Base-by-base conservation (phyloP, 2,797 vertebrate species). In the Spondyliosoma cantharus region DNA sequence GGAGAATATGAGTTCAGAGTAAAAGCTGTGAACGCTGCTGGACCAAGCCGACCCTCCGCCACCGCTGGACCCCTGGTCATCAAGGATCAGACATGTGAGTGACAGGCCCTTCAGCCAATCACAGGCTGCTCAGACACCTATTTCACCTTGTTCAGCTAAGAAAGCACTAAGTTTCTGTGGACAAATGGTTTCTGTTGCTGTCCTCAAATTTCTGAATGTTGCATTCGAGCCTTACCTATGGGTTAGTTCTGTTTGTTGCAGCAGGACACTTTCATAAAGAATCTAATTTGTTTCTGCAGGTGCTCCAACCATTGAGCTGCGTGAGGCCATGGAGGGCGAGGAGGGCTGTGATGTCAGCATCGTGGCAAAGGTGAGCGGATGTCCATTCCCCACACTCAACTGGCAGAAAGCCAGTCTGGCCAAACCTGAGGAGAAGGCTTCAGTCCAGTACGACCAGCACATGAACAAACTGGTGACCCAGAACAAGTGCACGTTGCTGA, bases 81-180 rank as follows among this genome's bases (percentile, higher is more conserved):
- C 88, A 98, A 97, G 92, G 98, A 99, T 74, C 98, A 99, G 93
- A 98, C 98, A 25, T 98, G 98, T 99, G 93, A 94, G 97, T 94
- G 72, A 37, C 52, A 32, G 43, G 3, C 3, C 4, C 81, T 42
- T 80, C 29, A 37, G 22, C 62, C 71, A 65, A 25, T 70, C 22
- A 60, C 3, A 53, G 20, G 13, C 50, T 12, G 11, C 24, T 63
- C 20, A 19, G 11, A 67, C 45, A 71, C 15, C 29, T 29, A 1
- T 50, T 50, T 42, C 16, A 65, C 7, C 9, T 49, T 7, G 9
- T 42, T 37, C 7, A 64, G 37, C 37, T 11, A 3, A 9, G 43
- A 62, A 27, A 63, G 9, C 60, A 62, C 60, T 29, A 2, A 27
- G 20, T 20, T 29, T 22, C 14, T 45, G 59, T 24, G 19, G 9